These are phyloP conservation scores for Syngnathus floridae DNA, from an alignment of 2,113 vertebrate species.

Conservation along the genomic window DNA sequence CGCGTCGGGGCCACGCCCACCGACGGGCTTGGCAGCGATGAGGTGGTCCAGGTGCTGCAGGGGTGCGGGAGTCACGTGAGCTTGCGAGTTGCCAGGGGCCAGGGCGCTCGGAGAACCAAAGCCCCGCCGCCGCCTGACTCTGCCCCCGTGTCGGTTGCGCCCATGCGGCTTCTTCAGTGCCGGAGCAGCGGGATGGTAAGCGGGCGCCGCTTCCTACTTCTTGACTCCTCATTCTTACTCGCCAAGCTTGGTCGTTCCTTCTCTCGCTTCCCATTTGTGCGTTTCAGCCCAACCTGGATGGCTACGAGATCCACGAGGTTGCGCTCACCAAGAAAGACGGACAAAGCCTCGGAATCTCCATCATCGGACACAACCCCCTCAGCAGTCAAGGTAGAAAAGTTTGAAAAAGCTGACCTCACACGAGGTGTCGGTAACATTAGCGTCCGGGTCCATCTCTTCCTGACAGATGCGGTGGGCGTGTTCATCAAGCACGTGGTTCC, in stretches of 20 bases:
- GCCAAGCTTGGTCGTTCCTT: not conserved
- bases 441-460: not conserved
- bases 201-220: not conserved
- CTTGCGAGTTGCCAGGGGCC: conserved; percentile 86
- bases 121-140: conserved; percentile 72
- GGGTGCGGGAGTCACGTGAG: conserved; percentile 83
- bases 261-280: not conserved
- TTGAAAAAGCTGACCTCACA: no score
- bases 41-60: conserved; percentile 88
- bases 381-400: conserved; percentile 63
- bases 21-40: conserved; percentile 84
- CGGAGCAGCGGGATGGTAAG: conserved; percentile 53
- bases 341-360: conserved; percentile 93
- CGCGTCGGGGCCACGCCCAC: conserved; percentile 84
- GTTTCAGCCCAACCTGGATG: conserved; percentile 71
- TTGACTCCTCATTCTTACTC: not conserved
- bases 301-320: conserved; percentile 82
- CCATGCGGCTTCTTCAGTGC: conserved; percentile 13
- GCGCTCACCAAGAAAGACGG: conserved; percentile 82
- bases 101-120: conserved; percentile 45
- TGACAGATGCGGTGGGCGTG: conserved; percentile 53
- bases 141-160: conserved; percentile 65
- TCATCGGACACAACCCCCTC: conserved; percentile 80
- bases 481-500: conserved; percentile 57
- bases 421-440: no score